Evolutionary conservation across 2,888 invertebrate genomes (phyloP).

Genomic region (Campaea margaritaria): DNA sequence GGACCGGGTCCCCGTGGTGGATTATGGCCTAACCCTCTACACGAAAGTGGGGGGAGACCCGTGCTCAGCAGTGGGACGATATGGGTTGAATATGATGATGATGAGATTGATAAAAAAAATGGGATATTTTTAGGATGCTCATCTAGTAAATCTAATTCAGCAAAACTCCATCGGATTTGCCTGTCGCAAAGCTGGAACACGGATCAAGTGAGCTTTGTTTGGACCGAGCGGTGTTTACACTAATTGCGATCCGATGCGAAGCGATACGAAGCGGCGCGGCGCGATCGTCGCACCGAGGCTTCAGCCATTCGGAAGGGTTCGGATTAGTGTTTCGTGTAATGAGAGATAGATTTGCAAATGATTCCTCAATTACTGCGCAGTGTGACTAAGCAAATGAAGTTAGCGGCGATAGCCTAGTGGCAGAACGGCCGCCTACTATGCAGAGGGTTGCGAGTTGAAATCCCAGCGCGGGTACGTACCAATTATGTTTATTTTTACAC

Average conservation of each 20-base stretch:
- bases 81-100: too few relatives aligned
- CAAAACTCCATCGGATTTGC: constrained; percentile 67
- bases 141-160: constrained; percentile 40
- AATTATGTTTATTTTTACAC: too few relatives aligned
- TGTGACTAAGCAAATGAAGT: too few relatives aligned
- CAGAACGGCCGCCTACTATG: too few relatives aligned
- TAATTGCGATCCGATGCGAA: constrained; percentile 78
- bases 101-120: too few relatives aligned
- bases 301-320: constrained; percentile 40
- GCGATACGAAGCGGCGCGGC: constrained; percentile 39
- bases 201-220: constrained; percentile 77
- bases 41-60: too few relatives aligned
- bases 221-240: constrained; percentile 68
- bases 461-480: too few relatives aligned
- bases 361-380: constrained; percentile 3
- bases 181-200: constrained; percentile 75
- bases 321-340: constrained; percentile 32
- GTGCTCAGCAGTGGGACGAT: too few relatives aligned
- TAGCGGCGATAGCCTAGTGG: too few relatives aligned
- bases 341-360: constrained; percentile 21
- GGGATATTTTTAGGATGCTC: constrained; percentile 5
- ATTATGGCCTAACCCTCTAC: too few relatives aligned
- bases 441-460: too few relatives aligned
- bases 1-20: too few relatives aligned
- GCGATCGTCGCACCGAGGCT: constrained; percentile 41